phyloP scores from a whole-genome alignment of 2,888 invertebrate genomes.

The Orthonevra nobilis region DNA sequence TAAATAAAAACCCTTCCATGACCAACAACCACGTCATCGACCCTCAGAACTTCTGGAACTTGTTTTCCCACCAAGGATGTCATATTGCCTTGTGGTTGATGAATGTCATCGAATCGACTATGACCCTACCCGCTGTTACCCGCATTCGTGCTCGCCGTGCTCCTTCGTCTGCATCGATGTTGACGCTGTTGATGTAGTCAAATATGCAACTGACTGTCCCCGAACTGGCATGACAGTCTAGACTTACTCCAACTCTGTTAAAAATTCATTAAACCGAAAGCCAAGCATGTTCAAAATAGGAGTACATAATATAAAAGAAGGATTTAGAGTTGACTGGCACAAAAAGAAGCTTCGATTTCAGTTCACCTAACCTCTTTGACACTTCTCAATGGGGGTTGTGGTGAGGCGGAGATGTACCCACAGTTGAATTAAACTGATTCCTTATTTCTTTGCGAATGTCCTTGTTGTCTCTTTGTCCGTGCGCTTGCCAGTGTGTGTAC shows the following conservation, averaged over 20 bases:
- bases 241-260: slow-evolving; percentile 46
- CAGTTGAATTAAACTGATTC: slow-evolving; percentile 11
- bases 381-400: slow-evolving; percentile 49
- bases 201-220: slow-evolving; percentile 51
- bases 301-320: no score
- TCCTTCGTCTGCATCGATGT: slow-evolving; percentile 29
- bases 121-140: neutral
- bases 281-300: no score
- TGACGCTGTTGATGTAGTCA: slow-evolving; percentile 27
- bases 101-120: slow-evolving; percentile 40
- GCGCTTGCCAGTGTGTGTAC: neutral
- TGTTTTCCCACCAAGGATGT: slow-evolving; percentile 24
- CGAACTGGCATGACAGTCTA: no score
- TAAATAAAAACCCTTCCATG: neutral
- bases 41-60: no score
- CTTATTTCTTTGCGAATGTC: slow-evolving; percentile 11
- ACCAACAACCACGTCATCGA: no score
- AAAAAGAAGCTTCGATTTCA: slow-evolving; percentile 63
- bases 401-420: slow-evolving; percentile 1
- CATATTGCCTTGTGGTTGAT: slow-evolving; percentile 46
- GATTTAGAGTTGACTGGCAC: slow-evolving; percentile 5
- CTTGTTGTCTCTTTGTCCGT: neutral
- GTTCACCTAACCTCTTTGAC: slow-evolving; percentile 65
- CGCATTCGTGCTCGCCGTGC: no score
- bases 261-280: slow-evolving; percentile 57